Conservation (phyloP, 2,888 invertebrate genomes). For the Notodonta dromedarius region DNA sequence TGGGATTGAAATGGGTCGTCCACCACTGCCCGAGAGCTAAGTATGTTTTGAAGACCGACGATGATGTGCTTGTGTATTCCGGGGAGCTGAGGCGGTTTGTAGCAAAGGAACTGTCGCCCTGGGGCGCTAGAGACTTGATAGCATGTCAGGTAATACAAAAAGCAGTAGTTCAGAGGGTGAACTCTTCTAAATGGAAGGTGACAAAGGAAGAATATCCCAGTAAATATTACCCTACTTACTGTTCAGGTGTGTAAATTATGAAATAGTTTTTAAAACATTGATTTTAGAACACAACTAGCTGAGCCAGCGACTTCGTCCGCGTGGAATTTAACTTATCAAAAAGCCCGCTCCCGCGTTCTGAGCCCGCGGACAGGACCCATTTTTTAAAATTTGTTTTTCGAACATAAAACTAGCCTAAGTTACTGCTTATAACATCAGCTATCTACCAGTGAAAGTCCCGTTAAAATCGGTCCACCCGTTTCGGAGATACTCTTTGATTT, state of each 20-base stretch:
- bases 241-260: conserved; percentile 82
- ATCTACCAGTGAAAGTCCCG: too few relatives aligned
- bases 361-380: too few relatives aligned
- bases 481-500: too few relatives aligned
- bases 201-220: conserved; percentile 86
- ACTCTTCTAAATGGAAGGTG: conserved; percentile 91
- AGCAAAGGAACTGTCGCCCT: conserved; percentile 82
- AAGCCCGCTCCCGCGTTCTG: too few relatives aligned
- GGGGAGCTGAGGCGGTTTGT: conserved; percentile 85
- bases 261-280: not conserved
- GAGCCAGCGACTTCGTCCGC: too few relatives aligned
- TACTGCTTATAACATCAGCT: too few relatives aligned
- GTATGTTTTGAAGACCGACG: conserved; percentile 89
- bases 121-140: conserved; percentile 85
- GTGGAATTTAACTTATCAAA: too few relatives aligned
- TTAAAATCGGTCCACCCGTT: too few relatives aligned
- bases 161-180: conserved; percentile 84
- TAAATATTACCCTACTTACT: conserved; percentile 89
- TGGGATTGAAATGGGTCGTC: conserved; percentile 91
- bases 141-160: conserved; percentile 84
- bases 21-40: conserved; percentile 88
- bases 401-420: too few relatives aligned
- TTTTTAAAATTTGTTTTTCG: too few relatives aligned
- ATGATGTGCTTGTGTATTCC: conserved; percentile 90
- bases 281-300: too few relatives aligned